Percentiles rank a stretch among this genome's conserved stretches.
Conservation (phyloP, 1,140 invertebrate genomes). For the Aphidius gifuensis region DNA sequence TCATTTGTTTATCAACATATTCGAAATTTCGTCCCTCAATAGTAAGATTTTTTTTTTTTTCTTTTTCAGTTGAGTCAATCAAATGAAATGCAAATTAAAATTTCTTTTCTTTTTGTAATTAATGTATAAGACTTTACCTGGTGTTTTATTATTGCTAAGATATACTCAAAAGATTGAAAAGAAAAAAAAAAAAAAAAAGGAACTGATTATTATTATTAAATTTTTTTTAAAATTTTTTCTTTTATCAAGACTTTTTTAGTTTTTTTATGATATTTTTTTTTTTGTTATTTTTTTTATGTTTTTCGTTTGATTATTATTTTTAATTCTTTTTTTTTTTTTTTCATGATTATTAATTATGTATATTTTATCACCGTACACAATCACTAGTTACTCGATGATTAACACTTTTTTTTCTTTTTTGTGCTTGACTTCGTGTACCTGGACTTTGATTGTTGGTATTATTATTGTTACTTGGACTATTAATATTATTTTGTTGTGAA, state of each 20-base stretch:
- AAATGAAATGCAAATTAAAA: too few species aligned
- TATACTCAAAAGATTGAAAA: neutral
- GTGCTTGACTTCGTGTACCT: conserved; percentile 37
- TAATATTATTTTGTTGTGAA: conserved; percentile 31
- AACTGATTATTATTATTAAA: neutral
- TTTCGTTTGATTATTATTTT: too few species aligned
- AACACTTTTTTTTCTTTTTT: conserved; percentile 49
- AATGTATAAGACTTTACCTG: conserved; percentile 15
- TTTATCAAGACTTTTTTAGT: neutral
- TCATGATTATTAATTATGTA: conserved; percentile 16
- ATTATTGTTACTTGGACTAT: conserved; percentile 40
- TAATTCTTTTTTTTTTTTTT: neutral
- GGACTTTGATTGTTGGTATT: conserved; percentile 44
- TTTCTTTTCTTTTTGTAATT: too few species aligned
- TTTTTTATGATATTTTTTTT: neutral
- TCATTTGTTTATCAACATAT: too few species aligned
- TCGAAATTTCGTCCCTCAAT: too few species aligned
- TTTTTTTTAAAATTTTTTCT: neutral
- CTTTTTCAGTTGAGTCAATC: too few species aligned
- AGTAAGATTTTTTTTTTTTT: too few species aligned
- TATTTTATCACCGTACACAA: conserved; percentile 54
- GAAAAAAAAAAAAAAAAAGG: too few species aligned
- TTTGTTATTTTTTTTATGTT: neutral
- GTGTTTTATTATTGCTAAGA: conserved; percentile 14
- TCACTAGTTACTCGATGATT: conserved; percentile 45